Conservation (phyloP, 2,797 vertebrate genomes). For the Cynodonichthys magdalenae region DNA sequence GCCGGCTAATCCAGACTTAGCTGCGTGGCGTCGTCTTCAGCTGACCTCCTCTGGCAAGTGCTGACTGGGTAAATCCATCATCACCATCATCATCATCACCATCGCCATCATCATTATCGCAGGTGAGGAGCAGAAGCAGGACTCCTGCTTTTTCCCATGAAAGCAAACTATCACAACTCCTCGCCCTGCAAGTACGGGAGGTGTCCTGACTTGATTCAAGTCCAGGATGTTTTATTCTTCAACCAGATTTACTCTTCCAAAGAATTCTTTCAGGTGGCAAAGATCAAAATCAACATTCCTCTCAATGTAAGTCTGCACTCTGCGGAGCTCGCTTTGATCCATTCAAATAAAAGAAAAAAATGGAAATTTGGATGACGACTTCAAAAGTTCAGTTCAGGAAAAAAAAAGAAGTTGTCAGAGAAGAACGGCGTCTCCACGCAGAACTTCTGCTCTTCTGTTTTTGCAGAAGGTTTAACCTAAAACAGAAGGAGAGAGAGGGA, state of each 20-base stretch:
- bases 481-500: constrained; percentile 30
- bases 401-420: constrained; percentile 27
- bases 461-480: constrained; percentile 41
- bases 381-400: constrained; percentile 28
- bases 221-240: constrained; percentile 50
- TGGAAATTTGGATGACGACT: constrained; percentile 24
- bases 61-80: constrained; percentile 78
- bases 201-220: constrained; percentile 64
- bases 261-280: constrained; percentile 40
- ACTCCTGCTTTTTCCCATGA: constrained; percentile 55
- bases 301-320: constrained; percentile 30
- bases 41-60: constrained; percentile 81
- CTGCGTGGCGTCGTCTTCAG: constrained; percentile 79
- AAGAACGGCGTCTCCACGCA: constrained; percentile 12
- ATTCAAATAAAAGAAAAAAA: constrained; percentile 45
- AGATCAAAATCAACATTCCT: constrained; percentile 56
- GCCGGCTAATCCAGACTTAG: constrained; percentile 86
- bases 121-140: constrained; percentile 51
- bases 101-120: constrained; percentile 65
- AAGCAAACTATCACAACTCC: constrained; percentile 60
- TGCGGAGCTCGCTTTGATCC: constrained; percentile 51
- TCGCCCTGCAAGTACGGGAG: constrained; percentile 58
- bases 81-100: constrained; percentile 76
- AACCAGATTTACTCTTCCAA: constrained; percentile 51
- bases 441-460: constrained; percentile 5